A percentile compares a stretch with the other conserved stretches of the same genome.
Evolutionary conservation across 2,888 invertebrate species (phyloP).

Genomic region (Anthophora plumipes): DNA sequence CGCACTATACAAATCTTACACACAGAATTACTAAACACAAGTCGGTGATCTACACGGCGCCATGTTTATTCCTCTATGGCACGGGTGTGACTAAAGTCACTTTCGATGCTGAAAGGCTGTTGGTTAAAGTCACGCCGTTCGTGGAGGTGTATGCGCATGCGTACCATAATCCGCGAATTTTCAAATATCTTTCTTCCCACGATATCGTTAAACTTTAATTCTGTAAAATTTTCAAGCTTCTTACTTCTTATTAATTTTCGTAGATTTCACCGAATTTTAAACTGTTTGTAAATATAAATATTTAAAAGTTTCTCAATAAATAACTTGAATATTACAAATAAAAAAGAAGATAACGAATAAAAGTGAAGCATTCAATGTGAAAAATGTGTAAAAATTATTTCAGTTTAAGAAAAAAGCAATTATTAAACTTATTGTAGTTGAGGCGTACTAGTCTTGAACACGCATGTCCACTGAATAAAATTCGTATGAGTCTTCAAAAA

Average conservation of each 20-base stretch:
- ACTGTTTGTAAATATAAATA: background rate
- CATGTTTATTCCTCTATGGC: constrained; percentile 46
- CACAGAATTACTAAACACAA: constrained; percentile 32
- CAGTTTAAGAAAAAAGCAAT: background rate
- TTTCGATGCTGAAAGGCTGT: background rate
- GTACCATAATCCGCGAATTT: constrained; percentile 2
- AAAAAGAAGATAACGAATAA: constrained; percentile 4
- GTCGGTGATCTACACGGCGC: constrained; percentile 39
- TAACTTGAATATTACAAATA: background rate
- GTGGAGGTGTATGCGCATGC: constrained; percentile 31
- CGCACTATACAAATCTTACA: background rate
- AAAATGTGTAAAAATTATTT: constrained; percentile 19
- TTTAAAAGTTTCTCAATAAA: background rate
- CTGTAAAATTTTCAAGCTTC: background rate
- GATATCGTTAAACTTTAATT: background rate
- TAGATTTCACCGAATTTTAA: background rate
- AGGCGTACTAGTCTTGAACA: constrained; percentile 3
- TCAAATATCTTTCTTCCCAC: background rate
- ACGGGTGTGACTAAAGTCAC: constrained; percentile 36
- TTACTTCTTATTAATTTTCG: background rate
- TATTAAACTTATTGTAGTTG: background rate
- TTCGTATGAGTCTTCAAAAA: constrained; percentile 74
- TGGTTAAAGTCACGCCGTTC: constrained; percentile 38
- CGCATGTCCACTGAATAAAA: constrained; percentile 58
- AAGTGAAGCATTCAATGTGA: background rate